Conservation (phyloP, 2,888 invertebrate genomes). For the Unio pictorum region DNA sequence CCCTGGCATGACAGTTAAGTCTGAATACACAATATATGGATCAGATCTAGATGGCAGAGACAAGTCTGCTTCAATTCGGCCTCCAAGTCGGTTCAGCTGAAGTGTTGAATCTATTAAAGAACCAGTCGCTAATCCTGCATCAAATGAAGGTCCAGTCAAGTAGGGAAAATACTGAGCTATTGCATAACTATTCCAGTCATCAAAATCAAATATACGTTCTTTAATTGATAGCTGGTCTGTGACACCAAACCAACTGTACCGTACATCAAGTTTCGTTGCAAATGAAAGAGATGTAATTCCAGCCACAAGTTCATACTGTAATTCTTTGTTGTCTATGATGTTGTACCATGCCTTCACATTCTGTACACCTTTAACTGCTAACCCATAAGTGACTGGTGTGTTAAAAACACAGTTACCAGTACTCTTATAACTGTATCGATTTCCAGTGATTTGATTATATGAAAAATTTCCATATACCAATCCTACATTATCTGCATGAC, state of each 20-base stretch:
- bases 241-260: conserved; percentile 98
- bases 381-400: conserved; percentile 77
- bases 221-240: conserved; percentile 82
- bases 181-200: conserved; percentile 99
- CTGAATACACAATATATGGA: conserved; percentile 79
- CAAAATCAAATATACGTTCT: conserved; percentile 94
- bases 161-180: conserved; percentile 92
- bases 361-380: conserved; percentile 95
- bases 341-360: conserved; percentile 92
- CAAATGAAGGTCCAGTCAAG: conserved; percentile 76
- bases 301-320: conserved; percentile 89
- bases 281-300: conserved; percentile 88
- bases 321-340: conserved; percentile 79
- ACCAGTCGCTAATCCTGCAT: conserved; percentile 50
- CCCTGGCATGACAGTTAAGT: conserved; percentile 97
- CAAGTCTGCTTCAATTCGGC: conserved; percentile 77
- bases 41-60: conserved; percentile 43
- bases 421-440: conserved; percentile 35
- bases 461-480: conserved; percentile 80
- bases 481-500: conserved; percentile 87
- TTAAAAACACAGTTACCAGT: conserved; percentile 32
- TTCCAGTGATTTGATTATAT: conserved; percentile 56
- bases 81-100: conserved; percentile 59
- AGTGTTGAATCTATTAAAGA: conserved; percentile 43
- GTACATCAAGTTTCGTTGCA: conserved; percentile 88